These are phyloP conservation scores for Lapara coniferarum DNA, from an alignment of 2,888 invertebrate species.

Conservation along the genomic window DNA sequence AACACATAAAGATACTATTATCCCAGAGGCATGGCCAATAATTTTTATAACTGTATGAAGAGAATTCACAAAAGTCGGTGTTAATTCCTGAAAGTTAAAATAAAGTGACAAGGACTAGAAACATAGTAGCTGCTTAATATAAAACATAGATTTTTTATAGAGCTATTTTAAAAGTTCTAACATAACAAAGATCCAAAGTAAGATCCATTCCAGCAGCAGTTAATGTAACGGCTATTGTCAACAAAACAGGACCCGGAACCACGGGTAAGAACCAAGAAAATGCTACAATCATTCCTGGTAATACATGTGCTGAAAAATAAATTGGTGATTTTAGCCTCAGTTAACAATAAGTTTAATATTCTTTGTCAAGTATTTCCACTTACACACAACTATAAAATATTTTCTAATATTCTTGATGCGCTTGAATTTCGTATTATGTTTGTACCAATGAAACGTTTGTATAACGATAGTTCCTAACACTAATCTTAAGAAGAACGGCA, in stretches of 20 bases:
- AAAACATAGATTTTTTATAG: no score
- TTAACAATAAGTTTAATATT: background rate
- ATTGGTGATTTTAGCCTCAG: background rate
- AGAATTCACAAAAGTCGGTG: constrained; percentile 89
- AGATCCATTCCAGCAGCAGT: constrained; percentile 86
- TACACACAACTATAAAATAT: constrained; percentile 77
- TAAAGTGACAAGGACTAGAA: background rate
- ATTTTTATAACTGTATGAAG: constrained; percentile 90
- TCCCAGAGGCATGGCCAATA: constrained; percentile 87
- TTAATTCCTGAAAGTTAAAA: constrained; percentile 84
- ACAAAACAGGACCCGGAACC: constrained; percentile 64
- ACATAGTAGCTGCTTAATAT: no score
- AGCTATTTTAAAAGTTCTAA: constrained; percentile 45
- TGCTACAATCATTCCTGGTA: constrained; percentile 74
- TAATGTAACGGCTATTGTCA: constrained; percentile 73
- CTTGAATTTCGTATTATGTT: constrained; percentile 52
- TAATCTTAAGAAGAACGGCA: constrained; percentile 71
- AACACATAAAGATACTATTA: constrained; percentile 88
- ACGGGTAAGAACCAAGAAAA: constrained; percentile 58
- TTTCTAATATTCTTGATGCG: constrained; percentile 64
- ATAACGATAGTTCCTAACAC: constrained; percentile 70
- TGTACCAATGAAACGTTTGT: constrained; percentile 70
- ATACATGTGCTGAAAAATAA: constrained; percentile 74
- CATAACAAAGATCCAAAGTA: constrained; percentile 83
- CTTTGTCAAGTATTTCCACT: constrained; percentile 42